Evolutionary conservation across 2,888 invertebrate species (phyloP), one percentile per base, ranked within the genome.

Genomic region (Metellina segmentata): DNA sequence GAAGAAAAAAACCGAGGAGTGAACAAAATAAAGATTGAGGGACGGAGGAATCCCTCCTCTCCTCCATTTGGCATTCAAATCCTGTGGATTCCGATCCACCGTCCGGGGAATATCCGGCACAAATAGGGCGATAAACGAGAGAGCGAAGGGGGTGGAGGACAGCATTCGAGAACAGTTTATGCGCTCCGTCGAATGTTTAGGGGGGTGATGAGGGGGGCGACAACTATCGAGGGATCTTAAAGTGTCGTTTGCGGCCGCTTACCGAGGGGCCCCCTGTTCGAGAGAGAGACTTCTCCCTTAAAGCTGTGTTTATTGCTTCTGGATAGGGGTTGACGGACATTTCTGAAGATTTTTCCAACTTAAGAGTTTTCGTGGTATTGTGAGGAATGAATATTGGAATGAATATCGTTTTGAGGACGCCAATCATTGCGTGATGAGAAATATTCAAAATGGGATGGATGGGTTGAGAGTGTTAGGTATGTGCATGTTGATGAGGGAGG

Each of bases 51-150:
- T 34, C 34, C 34, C 61, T 19, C 51, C 72, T 19, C 74, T 69
- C 69, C 75, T 81, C 81, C 81, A 88, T 88, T 88, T 88, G 88
- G 81, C 88, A 88, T 88, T 88, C 88, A 88, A 88, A 88, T 88
- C 88, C 88, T 48, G 53, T 16, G 72, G 88, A 88, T 85, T 48
- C 69, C 77, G 85, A 77, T 81, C 81, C 49, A 75, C 81, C 88
- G 81, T 75, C 81, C 70, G 20, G 81, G 87, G 88, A 81, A 88
- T 88, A 88, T 53, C 77, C 19, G 52, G 77, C 75, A 75, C 77
- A 77, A 85, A 85, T 88, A 81, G 81, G 88, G 81, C 81, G 88
- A 88, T 88, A 88, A 88, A 87, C 79, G 87, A 51, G 77, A 49
- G 51, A 77, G 49, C 51, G 20, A 19, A 16, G 74, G 61, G 53